Conservation (phyloP, 2,113 vertebrate genomes). For the Vombatus ursinus region DNA sequence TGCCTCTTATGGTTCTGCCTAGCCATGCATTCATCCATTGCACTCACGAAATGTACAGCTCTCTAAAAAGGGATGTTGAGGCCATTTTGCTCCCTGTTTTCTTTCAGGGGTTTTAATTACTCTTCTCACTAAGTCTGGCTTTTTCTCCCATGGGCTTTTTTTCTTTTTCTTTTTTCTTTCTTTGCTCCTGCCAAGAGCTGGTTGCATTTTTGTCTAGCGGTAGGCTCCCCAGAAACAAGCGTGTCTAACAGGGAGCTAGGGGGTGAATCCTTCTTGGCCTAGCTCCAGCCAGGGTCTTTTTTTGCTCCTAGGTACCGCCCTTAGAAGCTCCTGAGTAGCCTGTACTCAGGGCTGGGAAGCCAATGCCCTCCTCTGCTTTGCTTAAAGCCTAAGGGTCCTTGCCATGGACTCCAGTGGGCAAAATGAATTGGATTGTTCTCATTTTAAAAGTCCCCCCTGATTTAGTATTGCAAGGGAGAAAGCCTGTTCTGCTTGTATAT, state of each 20-base stretch:
- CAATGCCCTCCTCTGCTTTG: not conserved
- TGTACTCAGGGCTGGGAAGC: not conserved
- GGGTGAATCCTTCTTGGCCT: not conserved
- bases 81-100: not conserved
- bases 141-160: not conserved
- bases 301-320: too few species aligned
- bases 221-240: not conserved
- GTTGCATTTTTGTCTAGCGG: not conserved
- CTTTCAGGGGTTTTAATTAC: not conserved
- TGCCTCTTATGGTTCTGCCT: not conserved
- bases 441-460: not conserved
- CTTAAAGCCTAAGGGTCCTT: not conserved
- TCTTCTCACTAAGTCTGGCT: not conserved
- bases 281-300: not conserved
- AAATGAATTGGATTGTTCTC: not conserved
- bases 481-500: not conserved
- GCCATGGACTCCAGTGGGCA: not conserved
- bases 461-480: constrained; percentile 10
- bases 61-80: not conserved
- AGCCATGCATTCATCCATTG: not conserved
- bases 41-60: not conserved
- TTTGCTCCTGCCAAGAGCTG: not conserved
- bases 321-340: too few species aligned
- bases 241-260: not conserved
- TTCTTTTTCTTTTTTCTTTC: not conserved